Percentiles rank a stretch among this genome's conserved stretches.
Conservation (phyloP, 2,113 vertebrate species). For the Aleadryas rufinucha region DNA sequence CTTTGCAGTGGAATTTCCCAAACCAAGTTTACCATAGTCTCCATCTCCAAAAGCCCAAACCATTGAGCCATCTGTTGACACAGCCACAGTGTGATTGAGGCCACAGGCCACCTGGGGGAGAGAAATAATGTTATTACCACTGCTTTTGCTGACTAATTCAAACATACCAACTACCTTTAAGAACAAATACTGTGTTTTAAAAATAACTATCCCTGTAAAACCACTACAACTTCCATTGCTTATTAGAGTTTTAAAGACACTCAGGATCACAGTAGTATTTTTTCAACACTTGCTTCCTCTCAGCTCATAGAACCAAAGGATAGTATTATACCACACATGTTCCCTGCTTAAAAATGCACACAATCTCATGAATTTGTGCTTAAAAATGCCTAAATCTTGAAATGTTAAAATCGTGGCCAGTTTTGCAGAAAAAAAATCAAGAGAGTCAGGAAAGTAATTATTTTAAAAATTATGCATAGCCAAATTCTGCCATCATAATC, state of each 20-base stretch:
- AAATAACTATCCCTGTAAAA: neutral
- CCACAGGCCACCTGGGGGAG: slow-evolving; percentile 80
- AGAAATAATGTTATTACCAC: neutral
- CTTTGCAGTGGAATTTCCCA: slow-evolving; percentile 86
- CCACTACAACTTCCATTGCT: neutral
- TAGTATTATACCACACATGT: rapidly evolving
- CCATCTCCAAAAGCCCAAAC: slow-evolving; percentile 88
- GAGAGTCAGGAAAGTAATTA: neutral
- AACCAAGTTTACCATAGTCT: slow-evolving; percentile 84
- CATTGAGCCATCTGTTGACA: slow-evolving; percentile 83
- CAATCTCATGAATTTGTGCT: neutral
- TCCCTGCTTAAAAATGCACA: neutral
- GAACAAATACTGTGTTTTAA: neutral
- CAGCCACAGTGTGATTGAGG: slow-evolving; percentile 81
- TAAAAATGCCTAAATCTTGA: neutral
- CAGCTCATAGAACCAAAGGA: neutral
- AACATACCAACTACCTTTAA: neutral
- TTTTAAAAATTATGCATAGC: neutral
- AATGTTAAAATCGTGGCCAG: neutral
- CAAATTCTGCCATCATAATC: neutral
- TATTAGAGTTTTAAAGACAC: neutral
- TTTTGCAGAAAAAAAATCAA: neutral
- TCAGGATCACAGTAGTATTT: neutral
- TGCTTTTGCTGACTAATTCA: neutral
- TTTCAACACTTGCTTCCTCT: neutral